A percentile compares a stretch with the other conserved stretches of the same genome.
Evolutionary conservation across 2,888 invertebrate species (phyloP).

Genomic region (Ormyrus rosae): DNA sequence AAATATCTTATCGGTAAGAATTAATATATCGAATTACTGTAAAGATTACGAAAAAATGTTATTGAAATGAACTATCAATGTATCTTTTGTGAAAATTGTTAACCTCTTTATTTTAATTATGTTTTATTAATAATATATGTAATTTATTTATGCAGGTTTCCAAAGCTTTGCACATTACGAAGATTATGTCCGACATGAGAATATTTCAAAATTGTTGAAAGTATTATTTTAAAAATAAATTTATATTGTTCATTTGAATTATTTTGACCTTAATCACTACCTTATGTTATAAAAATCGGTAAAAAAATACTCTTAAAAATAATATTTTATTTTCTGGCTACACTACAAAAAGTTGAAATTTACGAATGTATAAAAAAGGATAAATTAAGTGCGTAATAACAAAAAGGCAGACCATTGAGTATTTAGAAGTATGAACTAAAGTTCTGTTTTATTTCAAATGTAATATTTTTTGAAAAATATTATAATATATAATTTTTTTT

Average conservation of each 20-base stretch:
- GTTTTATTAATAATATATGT: constrained; percentile 30
- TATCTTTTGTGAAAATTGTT: constrained; percentile 35
- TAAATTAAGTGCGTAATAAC: background rate
- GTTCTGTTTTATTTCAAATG: constrained; percentile 46
- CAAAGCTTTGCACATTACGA: constrained; percentile 28
- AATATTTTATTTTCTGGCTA: background rate
- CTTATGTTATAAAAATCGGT: background rate
- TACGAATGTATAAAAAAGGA: constrained; percentile 9
- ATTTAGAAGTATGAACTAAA: constrained; percentile 37
- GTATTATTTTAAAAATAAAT: constrained; percentile 57
- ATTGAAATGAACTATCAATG: constrained; percentile 39
- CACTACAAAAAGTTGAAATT: constrained; percentile 8
- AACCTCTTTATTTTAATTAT: constrained; percentile 32
- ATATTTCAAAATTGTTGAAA: constrained; percentile 52
- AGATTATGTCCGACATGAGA: constrained; percentile 15
- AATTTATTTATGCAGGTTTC: constrained; percentile 43
- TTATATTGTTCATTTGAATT: constrained; percentile 49
- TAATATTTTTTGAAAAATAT: constrained; percentile 51
- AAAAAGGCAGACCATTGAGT: constrained; percentile 20
- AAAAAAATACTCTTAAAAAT: background rate
- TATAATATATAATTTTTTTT: constrained; percentile 41
- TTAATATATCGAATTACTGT: constrained; percentile 39
- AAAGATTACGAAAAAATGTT: constrained; percentile 18
- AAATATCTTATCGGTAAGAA: constrained; percentile 45
- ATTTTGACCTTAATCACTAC: background rate